These are phyloP conservation scores for Odocoileus hemionus DNA, from an alignment of 2,113 vertebrate genomes.

Conservation along the genomic window DNA sequence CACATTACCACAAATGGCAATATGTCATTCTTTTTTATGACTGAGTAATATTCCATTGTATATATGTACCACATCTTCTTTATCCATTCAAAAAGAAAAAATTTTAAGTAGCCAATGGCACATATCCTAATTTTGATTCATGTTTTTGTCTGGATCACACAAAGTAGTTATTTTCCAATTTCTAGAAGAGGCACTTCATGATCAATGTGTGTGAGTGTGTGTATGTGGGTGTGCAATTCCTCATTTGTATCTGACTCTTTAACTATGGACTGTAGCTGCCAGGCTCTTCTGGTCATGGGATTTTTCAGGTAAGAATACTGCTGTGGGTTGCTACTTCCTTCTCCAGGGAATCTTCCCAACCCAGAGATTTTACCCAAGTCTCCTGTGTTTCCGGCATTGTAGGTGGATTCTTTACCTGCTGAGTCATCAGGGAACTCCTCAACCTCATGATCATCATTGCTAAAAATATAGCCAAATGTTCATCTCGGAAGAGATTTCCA, in stretches of 20 bases:
- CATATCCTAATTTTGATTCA: neutral
- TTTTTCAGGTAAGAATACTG: neutral
- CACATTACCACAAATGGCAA: neutral
- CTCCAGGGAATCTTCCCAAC: neutral
- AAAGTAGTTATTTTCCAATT: neutral
- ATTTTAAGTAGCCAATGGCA: neutral
- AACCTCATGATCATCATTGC: neutral
- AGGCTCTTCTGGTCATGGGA: neutral
- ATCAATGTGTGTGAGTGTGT: neutral
- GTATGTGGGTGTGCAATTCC: accelerated
- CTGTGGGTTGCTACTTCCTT: neutral
- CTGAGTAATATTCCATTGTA: neutral
- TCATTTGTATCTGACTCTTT: neutral
- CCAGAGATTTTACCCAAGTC: neutral
- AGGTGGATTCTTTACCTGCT: neutral
- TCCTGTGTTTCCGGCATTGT: neutral
- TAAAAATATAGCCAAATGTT: neutral
- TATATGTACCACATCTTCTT: neutral
- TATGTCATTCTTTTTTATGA: neutral
- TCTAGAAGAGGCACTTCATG: neutral
- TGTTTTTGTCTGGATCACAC: neutral
- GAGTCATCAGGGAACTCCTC: neutral
- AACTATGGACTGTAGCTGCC: neutral
- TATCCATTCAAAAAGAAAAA: neutral
- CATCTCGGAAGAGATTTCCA: neutral